Evolutionary conservation across 1,140 invertebrate genomes (phyloP), one percentile per base, ranked within the genome.

Genomic region (Alviniconcha marisindica): DNA sequence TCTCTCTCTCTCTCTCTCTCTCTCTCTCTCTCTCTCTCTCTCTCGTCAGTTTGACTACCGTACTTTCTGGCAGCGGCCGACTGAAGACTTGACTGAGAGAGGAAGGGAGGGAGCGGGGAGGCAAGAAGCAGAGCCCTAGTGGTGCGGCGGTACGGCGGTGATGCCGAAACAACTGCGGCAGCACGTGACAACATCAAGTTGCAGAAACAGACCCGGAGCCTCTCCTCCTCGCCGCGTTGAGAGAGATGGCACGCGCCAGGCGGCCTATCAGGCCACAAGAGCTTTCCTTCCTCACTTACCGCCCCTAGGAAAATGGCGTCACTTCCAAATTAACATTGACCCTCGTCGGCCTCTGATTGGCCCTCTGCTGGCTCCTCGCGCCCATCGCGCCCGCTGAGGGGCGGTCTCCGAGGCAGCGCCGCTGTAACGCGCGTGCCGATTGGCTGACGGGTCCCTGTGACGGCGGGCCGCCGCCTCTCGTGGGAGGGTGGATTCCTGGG

Each of bases 381-480:
- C 76, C 83, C 33, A 66, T 78, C 82, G 76, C 60, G 81, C 78
- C 82, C 60, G 87, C 51, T 24, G 36, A 78, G 73, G 85, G 87
- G 86, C 86, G 88, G 86, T 71, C 79, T 56, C 84, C 87, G 54
- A 76, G 73, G 73, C 74, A 83, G 69, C 79, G 73, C 81, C 42
- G 76, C 54, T 78, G 83, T 84, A 86, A 84, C 36, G 74, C 82
- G 83, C 74, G 56, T 69, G 77, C 80, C 80, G 87, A 89, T 89
- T 89, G 88, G 88, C 78, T 79, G 81, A 77, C 56, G 81, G 84
- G 77, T 56, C 83, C 80, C 77, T 51, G 82, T 82, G 85, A 82
- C 85, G 83, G 80, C 85, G 77, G 84, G 83, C 54, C 69, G 60
- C 82, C 74, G 82, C 82, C 78, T 88, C 89, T 87, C 89, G 82